These are phyloP conservation scores for Argopecten irradians DNA, from an alignment of 1,140 invertebrate genomes.

Conservation along the genomic window DNA sequence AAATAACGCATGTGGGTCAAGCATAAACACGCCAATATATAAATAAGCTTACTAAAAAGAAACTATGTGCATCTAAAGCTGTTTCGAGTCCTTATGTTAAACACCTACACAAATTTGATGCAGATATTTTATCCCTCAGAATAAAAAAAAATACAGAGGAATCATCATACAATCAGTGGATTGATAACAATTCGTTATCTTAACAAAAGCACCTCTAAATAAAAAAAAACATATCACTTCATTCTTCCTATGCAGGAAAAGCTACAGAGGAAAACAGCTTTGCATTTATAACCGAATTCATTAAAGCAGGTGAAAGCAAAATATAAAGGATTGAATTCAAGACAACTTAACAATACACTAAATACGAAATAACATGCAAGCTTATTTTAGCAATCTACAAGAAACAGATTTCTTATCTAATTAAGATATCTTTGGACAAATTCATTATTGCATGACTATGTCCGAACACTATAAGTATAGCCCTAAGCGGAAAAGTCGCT, in stretches of 20 bases:
- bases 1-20: too few relatives aligned
- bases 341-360: background rate
- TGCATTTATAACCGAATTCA: background rate
- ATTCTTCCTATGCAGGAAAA: too few relatives aligned
- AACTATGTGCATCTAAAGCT: background rate
- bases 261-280: too few relatives aligned
- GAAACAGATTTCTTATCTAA: too few relatives aligned
- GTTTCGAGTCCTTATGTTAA: background rate
- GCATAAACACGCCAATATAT: too few relatives aligned
- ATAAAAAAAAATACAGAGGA: background rate
- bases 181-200: background rate
- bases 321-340: background rate
- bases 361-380: background rate
- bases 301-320: background rate
- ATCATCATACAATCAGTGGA: background rate
- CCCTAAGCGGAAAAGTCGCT: too few relatives aligned
- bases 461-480: too few relatives aligned
- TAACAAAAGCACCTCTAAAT: background rate
- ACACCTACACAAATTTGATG: background rate
- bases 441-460: too few relatives aligned
- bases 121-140: background rate
- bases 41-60: too few relatives aligned
- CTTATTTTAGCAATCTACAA: background rate
- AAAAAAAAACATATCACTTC: background rate
- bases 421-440: too few relatives aligned